A percentile compares a stretch with the other conserved stretches of the same genome.
Conservation (phyloP, 2,797 vertebrate genomes). For the Mionectes olivaceus region DNA sequence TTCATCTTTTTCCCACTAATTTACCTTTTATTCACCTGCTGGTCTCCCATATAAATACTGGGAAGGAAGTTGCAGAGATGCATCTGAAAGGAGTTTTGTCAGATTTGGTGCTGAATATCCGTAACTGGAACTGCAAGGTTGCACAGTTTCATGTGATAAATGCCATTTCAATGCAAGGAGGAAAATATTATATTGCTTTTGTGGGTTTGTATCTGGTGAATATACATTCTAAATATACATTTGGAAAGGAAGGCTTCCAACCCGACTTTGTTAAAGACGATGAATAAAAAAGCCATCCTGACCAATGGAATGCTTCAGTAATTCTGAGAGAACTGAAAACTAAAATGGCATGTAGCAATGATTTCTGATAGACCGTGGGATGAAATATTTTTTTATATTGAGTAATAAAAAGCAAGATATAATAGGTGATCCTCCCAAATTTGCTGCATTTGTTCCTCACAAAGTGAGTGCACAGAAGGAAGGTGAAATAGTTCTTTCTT, state of each 20-base stretch:
- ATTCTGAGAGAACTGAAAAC: neutral
- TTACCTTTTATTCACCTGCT: neutral
- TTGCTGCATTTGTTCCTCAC: neutral
- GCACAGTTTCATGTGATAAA: neutral
- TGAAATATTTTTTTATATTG: neutral
- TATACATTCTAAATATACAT: neutral
- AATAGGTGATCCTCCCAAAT: neutral
- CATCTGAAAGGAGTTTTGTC: neutral
- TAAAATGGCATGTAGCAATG: neutral
- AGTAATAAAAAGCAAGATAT: neutral
- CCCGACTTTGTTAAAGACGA: neutral
- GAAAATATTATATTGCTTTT: conserved; percentile 8
- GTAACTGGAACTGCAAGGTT: neutral
- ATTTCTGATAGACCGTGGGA: neutral
- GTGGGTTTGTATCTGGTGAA: neutral
- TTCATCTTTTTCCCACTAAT: neutral
- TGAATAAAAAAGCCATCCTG: neutral
- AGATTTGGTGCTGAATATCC: conserved; percentile 23
- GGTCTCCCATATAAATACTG: neutral
- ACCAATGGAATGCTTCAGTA: neutral
- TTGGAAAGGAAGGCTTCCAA: neutral
- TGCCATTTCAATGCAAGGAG: neutral
- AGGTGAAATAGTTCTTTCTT: neutral
- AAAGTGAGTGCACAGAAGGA: neutral
- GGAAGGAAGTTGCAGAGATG: neutral